Base-by-base conservation (phyloP, 2,888 invertebrate genomes). In the Rhingia rostrata region DNA sequence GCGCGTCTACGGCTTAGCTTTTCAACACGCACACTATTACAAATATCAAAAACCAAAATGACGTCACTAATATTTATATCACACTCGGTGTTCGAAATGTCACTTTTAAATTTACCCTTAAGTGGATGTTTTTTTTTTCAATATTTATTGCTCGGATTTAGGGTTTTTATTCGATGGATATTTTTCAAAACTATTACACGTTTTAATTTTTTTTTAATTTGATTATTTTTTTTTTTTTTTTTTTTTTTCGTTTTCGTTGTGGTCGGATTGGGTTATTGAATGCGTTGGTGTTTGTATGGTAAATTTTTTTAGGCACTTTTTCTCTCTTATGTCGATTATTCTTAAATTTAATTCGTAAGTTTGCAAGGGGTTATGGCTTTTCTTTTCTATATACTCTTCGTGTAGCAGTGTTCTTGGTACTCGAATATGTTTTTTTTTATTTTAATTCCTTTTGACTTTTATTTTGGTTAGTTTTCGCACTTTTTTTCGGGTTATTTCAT, bases 341-440 rank as follows among this genome's bases (percentile, higher is more conserved):
- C 56, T 22, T 49, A 49, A 56, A 39, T 33, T 74, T 60, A 37
- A 58, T 37, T 67, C 54, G 39, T 66, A n/a, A 43, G 35, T 12
- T 66, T 66, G 56, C 70, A 60, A 51, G 45, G 12, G 49, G 49
- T 39, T 49, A 9, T 41, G 32, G 30, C 14, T 70, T 47, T 51
- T 47, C 45, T 12, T 43, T 67, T 14, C 9, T 37, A 14, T 47
- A 12, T 56, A 32, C 45, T 77, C 35, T 61, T 54, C 60, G 9
- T 22, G 74, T 66, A 74, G 74, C 74, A 74, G 74, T 10, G 56
- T 75, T 81, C 75, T 67, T 67, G 67, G 61, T 22, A 54, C 77
- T 69, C 64, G 58, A 14, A 41, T 41, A 63, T 14, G 41, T 77
- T 60, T 60, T 9, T 43, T 61, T 72, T 64, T 43, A 6, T 30